Evolutionary conservation across 2,888 invertebrate genomes (phyloP).

Genomic region (Lycia hirtaria): DNA sequence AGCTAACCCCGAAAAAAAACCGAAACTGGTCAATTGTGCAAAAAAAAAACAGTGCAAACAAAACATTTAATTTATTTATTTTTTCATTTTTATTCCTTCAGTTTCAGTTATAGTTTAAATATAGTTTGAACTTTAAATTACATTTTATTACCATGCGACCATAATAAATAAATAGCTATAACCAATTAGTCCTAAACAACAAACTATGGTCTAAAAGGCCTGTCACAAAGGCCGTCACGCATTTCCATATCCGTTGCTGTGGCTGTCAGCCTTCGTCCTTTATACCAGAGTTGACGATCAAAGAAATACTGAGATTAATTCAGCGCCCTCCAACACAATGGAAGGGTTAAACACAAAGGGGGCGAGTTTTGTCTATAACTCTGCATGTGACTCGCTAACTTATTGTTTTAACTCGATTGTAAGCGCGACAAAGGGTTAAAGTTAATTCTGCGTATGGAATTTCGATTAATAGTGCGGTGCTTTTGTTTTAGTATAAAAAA

Average conservation of each 20-base stretch:
- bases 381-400: conserved; percentile 80
- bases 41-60: too few relatives aligned
- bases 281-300: conserved; percentile 75
- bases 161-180: not conserved
- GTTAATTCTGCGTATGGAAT: conserved; percentile 67
- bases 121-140: too few relatives aligned
- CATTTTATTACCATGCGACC: too few relatives aligned
- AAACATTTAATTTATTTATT: too few relatives aligned
- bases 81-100: too few relatives aligned
- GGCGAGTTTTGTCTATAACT: conserved; percentile 77
- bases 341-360: conserved; percentile 75
- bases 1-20: too few relatives aligned
- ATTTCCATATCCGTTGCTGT: conserved; percentile 73
- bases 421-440: conserved; percentile 71
- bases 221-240: conserved; percentile 50
- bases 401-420: conserved; percentile 76
- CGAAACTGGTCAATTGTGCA: too few relatives aligned
- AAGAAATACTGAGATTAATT: conserved; percentile 84
- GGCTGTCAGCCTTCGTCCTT: conserved; percentile 70
- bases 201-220: conserved; percentile 39
- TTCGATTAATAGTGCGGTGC: conserved; percentile 33
- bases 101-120: too few relatives aligned
- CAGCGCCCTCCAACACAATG: conserved; percentile 75
- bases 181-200: conserved; percentile 25
- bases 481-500: conserved; percentile 48